phyloP scores from a whole-genome alignment of 2,113 vertebrate genomes.

The Chionomys nivalis region DNA sequence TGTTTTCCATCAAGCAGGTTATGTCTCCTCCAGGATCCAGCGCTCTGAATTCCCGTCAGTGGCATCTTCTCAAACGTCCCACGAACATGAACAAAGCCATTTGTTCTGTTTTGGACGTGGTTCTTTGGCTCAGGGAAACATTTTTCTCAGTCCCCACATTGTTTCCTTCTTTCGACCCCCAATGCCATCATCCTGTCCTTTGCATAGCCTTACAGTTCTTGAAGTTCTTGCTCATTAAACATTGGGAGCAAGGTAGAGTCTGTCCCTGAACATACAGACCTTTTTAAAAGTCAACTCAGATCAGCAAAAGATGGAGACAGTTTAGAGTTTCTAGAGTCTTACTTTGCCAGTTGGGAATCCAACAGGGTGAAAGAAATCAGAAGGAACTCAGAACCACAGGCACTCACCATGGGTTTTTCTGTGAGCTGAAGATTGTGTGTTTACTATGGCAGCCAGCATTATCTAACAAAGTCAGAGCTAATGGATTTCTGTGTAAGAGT shows the following conservation, averaged over 20 bases:
- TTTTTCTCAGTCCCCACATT: neutral
- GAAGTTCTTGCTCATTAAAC: neutral
- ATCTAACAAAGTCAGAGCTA: neutral
- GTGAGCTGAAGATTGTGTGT: neutral
- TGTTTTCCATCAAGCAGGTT: neutral
- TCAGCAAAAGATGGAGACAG: neutral
- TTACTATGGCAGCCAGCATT: neutral
- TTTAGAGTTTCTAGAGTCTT: neutral
- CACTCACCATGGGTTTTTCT: neutral
- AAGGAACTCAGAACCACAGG: neutral
- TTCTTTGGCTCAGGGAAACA: slow-evolving; percentile 26
- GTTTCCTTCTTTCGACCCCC: neutral
- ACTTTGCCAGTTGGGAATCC: slow-evolving; percentile 4
- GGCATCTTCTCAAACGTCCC: neutral
- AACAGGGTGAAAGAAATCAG: neutral
- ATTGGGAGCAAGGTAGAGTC: neutral
- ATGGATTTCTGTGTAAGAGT: neutral
- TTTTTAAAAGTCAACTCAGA: neutral
- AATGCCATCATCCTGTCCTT: neutral
- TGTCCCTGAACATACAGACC: neutral
- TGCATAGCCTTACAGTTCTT: neutral
- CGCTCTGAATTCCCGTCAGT: neutral
- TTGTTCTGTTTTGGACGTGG: neutral
- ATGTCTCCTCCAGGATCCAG: neutral
- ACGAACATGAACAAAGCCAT: neutral